Evolutionary conservation across 2,797 vertebrate genomes (phyloP), one percentile per base, ranked within the genome.

Genomic region (Syndactyla subalaris): DNA sequence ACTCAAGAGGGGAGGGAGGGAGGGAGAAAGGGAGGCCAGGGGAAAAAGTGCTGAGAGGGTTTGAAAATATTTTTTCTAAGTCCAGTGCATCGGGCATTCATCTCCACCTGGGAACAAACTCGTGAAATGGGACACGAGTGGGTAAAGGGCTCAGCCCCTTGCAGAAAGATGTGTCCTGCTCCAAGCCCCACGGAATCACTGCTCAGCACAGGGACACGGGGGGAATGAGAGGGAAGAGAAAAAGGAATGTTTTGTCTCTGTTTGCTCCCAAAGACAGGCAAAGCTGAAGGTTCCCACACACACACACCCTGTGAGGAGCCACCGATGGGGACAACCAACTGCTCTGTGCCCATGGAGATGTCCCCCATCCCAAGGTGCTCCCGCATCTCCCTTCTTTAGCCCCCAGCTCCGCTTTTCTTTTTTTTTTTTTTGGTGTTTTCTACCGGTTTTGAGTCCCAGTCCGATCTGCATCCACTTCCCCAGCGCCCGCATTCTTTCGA

Each of bases 51-150:
- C 66, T 55, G 65, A 55, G 48, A 63, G 14, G 24, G 22, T 18
- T 49, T 3, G 3, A 8, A 54, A n/a, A 8, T 1, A 0, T 32
- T 73, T 91, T 79, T 23, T 4, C 8, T 15, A 29, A 36, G 12
- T 27, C 17, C 5, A 17, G 5, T 0, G 3, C 30, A n/a, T 16
- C 0, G 4, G 19, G 24, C 9, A 72, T 7, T 16, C 23, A 34
- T n/a, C 29, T 36, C 67, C 1, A 1, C 38, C 24, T 5, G 22
- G 5, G 39, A 71, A 63, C 0, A 32, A 85, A 45, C 14, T 29
- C 0, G 0, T 26, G 36, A 62, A 62, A 15, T 1, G 2, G 30
- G 9, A 21, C 17, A 17, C 10, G 23, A 30, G 32, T 0, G 1
- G 6, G 12, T 14, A 19, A 82, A 61, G 26, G 46, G 19, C 72